Base-by-base conservation (phyloP, 37 sponge, comb jelly and placozoan genomes). In the Aplysina aerophoba region DNA sequence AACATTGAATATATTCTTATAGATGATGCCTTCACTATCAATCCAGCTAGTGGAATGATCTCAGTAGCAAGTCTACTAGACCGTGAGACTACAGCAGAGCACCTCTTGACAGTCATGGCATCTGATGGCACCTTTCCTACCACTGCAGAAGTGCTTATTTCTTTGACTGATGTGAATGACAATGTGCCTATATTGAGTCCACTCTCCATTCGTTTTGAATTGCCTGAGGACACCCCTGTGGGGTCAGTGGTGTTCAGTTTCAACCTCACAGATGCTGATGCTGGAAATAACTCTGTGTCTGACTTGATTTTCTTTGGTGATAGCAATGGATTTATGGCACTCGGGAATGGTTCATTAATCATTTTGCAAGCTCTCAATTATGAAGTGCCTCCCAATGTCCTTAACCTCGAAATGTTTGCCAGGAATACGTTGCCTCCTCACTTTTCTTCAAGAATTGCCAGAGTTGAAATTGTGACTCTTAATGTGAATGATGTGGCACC, bases 401-500 rank as follows among this genome's bases (percentile, higher is more conserved):
- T 80, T n/a, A 82, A 4, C 17, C 61, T 92, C 31, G 19, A 39
- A 0, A 83, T 95, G 21, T 25, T 75, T 38, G 92, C 79, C 30
- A 55, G 83, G 21, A 87, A 92, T 75, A 16, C 31, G 37, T 82
- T 59, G 4, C 72, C 78, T 21, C 95, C 95, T 19, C 58, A 62
- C 37, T 68, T 64, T 17, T 64, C 27, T 0, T 31, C 62, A 36
- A 36, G 30, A 11, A 74, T 68, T 80, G 85, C 79, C 31, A 54
- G 35, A 0, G 83, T 95, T 24, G 50, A 24, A 0, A 69, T 95
- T 27, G n/a, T 54, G 21, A 74, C 92, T 35, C 59, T 80, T 0
- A 89, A 95, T 79, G 59, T 89, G 33, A 95, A 95, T 59, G 95
- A 95, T 72, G 82, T 91, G 25, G 79, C 86, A 31, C 93, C 95